These are phyloP conservation scores for Ctena decussata DNA, from an alignment of 2,888 invertebrate species.

Conservation along the genomic window DNA sequence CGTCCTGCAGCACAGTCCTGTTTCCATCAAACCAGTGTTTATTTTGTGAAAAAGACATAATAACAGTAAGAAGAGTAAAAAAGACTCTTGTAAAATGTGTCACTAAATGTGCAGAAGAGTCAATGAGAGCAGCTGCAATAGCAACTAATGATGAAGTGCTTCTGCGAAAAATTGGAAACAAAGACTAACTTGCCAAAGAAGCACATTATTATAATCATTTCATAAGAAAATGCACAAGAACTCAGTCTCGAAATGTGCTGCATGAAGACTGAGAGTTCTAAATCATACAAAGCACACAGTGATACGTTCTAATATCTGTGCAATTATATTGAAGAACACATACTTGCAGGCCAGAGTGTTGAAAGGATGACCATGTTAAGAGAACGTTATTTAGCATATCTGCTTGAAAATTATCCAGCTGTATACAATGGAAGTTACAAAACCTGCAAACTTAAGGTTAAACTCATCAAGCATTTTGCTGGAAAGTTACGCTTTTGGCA, in stretches of 20 bases:
- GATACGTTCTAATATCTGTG: slow-evolving; percentile 19
- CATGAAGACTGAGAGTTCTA: slow-evolving; percentile 6
- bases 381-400: slow-evolving; percentile 21
- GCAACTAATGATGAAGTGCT: slow-evolving; percentile 18
- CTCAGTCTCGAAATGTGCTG: not conserved
- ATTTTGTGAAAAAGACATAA: slow-evolving; percentile 41
- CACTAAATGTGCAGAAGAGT: slow-evolving; percentile 36
- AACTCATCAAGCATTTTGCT: slow-evolving; percentile 20
- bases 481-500: not conserved
- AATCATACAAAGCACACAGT: slow-evolving; percentile 7
- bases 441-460: slow-evolving; percentile 53
- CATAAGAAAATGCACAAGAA: slow-evolving; percentile 33
- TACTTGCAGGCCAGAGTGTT: slow-evolving; percentile 34
- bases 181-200: slow-evolving; percentile 36
- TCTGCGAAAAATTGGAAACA: slow-evolving; percentile 20
- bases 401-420: slow-evolving; percentile 24
- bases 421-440: slow-evolving; percentile 51
- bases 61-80: slow-evolving; percentile 26
- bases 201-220: slow-evolving; percentile 38
- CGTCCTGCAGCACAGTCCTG: not conserved
- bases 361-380: slow-evolving; percentile 47
- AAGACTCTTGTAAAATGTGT: slow-evolving; percentile 39
- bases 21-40: slow-evolving; percentile 36
- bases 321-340: slow-evolving; percentile 33
- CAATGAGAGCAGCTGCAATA: slow-evolving; percentile 26